Percentiles rank a stretch among this genome's conserved stretches.
Evolutionary conservation across 2,797 vertebrate species (phyloP).

Genomic region (Melanotaenia boesemani): DNA sequence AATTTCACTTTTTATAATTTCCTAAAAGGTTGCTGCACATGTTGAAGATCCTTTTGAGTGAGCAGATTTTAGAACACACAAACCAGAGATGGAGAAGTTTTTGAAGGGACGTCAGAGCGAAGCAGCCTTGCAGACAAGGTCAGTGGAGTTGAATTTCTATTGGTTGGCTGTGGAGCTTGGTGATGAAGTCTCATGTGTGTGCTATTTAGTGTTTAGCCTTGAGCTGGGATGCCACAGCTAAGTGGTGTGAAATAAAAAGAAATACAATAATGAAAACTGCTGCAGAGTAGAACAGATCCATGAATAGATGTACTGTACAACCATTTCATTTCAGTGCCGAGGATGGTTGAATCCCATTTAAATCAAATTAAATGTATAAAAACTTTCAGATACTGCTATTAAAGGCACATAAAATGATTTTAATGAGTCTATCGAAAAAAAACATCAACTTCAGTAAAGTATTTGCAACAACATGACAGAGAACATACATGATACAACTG

Average conservation of each 20-base stretch:
- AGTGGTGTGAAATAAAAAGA: constrained; percentile 24
- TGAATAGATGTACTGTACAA: constrained; percentile 30
- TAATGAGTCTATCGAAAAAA: background rate
- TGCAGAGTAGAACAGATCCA: constrained; percentile 11
- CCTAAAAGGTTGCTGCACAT: constrained; percentile 20
- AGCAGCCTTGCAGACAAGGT: constrained; percentile 61
- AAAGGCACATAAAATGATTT: constrained; percentile 1
- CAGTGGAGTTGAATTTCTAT: constrained; percentile 43
- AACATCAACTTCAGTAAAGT: background rate
- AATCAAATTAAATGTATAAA: background rate
- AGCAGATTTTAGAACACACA: constrained; percentile 19
- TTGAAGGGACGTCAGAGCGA: constrained; percentile 35
- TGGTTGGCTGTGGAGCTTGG: constrained; percentile 27
- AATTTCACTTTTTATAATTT: constrained; percentile 29
- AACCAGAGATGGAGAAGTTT: constrained; percentile 25
- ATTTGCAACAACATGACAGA: constrained; percentile 1
- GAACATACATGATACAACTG: background rate
- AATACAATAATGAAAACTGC: background rate
- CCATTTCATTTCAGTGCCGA: constrained; percentile 22
- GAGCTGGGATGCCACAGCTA: constrained; percentile 50
- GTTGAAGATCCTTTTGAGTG: constrained; percentile 22
- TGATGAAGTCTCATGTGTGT: constrained; percentile 58
- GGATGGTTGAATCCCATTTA: constrained; percentile 3
- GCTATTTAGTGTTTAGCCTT: constrained; percentile 72
- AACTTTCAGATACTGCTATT: background rate